phyloP scores from a whole-genome alignment of 2,113 vertebrate species.

The Petrocephalus zakoni region DNA sequence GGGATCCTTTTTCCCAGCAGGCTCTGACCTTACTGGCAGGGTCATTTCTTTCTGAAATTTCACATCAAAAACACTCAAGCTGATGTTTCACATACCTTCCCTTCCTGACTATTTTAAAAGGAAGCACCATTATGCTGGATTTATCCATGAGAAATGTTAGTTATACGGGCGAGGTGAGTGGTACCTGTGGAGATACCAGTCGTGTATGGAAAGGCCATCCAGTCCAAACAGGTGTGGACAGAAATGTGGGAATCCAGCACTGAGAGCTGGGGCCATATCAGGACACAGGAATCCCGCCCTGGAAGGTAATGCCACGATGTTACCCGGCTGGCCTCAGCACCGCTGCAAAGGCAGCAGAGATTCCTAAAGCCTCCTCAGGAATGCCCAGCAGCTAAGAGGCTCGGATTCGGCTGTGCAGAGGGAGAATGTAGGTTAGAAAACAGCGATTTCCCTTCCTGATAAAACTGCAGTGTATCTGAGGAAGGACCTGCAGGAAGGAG shows the following conservation, averaged over 20 bases:
- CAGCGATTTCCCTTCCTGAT: slow-evolving; percentile 21
- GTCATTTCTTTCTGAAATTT: background rate
- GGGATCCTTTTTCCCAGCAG: background rate
- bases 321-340: too few species aligned
- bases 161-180: too few species aligned
- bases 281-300: background rate
- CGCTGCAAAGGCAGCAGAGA: too few species aligned
- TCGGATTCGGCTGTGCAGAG: background rate
- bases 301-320: too few species aligned
- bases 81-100: background rate
- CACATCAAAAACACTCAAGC: background rate
- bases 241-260: background rate
- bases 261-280: background rate
- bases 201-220: background rate
- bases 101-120: background rate
- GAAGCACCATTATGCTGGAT: background rate
- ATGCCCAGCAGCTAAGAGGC: background rate
- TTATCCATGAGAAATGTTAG: background rate
- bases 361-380: background rate
- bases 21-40: background rate
- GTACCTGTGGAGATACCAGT: background rate
- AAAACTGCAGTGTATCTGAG: slow-evolving; percentile 40
- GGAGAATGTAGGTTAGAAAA: background rate
- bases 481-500: slow-evolving; percentile 63
- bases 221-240: background rate